Evolutionary conservation across 2,113 vertebrate species (phyloP), one percentile per base, ranked within the genome.

Genomic region (Pampusana beccarii): DNA sequence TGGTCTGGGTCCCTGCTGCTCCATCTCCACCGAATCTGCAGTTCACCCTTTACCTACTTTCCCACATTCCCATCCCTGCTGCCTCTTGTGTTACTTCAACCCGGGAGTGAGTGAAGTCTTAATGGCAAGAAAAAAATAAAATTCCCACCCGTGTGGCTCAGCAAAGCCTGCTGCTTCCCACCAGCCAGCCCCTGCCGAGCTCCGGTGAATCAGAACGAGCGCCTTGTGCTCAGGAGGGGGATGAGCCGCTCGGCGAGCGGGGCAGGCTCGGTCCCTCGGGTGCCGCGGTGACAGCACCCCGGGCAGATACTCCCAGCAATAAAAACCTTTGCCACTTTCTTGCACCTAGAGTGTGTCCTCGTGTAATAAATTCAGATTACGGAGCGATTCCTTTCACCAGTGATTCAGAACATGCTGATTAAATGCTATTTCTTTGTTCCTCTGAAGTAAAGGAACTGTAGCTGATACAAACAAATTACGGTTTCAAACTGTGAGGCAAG

Each of bases 391-490:
- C 91, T 88, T 36, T 58, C 87, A 33, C 67, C 56, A 16, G 81
- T 90, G 94, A 96, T 96, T 97, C 96, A 97, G 95, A 94, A 87
- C 6, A 19, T 28, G 66, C 79, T 72, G 93, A 56, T 93, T 88
- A 93, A 90, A 91, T 36, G 88, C 81, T 64, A 15, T 88, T 94
- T 85, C 75, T 80, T 77, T 91, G 71, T 86, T 95, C 44, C 65
- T 40, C 71, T 54, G 92, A 38, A 86, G 56, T 78, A 65, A 77
- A 93, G 74, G 58, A 71, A 24, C 73, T n/a, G 38, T 17, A 60
- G 85, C 44, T 93, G 92, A 88, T 64, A 56, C 75, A 93, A 96
- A 97, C 82, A 92, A 95, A 93, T 91, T 80, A 73, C 1, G 2
- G 33, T 29, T 71, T 96, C 89, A 71, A 87, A 34, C 92, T 84